A percentile compares a stretch with the other conserved stretches of the same genome.
phyloP scores from a whole-genome alignment of 2,113 vertebrate species.

The Bufo gargarizans region DNA sequence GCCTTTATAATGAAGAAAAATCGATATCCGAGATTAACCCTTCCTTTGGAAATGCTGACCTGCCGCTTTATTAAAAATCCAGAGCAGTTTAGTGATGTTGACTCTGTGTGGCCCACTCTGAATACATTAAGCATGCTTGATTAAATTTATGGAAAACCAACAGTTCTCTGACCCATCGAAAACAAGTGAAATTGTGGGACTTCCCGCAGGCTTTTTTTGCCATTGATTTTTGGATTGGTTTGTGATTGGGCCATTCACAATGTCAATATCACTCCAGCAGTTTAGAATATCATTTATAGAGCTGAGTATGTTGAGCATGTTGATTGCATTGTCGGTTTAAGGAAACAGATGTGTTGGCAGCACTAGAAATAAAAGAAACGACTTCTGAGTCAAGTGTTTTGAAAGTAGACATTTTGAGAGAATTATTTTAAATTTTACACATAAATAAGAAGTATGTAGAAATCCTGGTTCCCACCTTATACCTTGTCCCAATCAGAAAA shows the following conservation, averaged over 20 bases:
- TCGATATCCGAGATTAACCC: conserved; percentile 52
- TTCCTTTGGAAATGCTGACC: conserved; percentile 47
- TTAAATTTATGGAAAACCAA: conserved; percentile 57
- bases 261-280: conserved; percentile 23
- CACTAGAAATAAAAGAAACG: too few species aligned
- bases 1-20: conserved; percentile 34
- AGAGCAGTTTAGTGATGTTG: conserved; percentile 40
- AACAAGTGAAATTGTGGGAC: conserved; percentile 38
- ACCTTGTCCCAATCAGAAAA: too few species aligned
- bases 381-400: too few species aligned
- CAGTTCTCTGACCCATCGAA: conserved; percentile 45
- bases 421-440: too few species aligned
- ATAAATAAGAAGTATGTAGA: too few species aligned
- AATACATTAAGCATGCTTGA: conserved; percentile 56
- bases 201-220: conserved; percentile 14
- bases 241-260: conserved; percentile 25
- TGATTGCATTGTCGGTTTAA: not conserved
- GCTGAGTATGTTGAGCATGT: not conserved
- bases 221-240: conserved; percentile 43
- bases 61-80: conserved; percentile 47
- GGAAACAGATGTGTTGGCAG: too few species aligned
- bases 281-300: conserved; percentile 20
- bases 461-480: too few species aligned
- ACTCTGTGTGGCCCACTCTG: conserved; percentile 23
- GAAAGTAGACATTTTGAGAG: too few species aligned